These are phyloP conservation scores for Bovichtus variegatus DNA, from an alignment of 2,797 vertebrate genomes.

Conservation along the genomic window DNA sequence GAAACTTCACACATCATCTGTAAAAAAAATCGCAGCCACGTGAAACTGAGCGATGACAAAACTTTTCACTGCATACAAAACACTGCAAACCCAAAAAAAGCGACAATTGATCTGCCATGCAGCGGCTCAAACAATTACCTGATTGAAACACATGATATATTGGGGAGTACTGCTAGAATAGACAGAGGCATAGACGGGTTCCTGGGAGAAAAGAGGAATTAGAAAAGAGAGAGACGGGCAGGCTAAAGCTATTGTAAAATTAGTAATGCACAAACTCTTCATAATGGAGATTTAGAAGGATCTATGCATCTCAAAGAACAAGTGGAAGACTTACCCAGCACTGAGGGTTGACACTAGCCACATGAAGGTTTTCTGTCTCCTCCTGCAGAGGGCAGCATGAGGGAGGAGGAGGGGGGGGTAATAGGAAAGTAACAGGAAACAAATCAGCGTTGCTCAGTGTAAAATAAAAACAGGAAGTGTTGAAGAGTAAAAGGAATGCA, in stretches of 20 bases:
- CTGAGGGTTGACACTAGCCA: slow-evolving; percentile 47
- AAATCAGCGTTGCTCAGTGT: neutral
- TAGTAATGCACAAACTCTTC: slow-evolving; percentile 20
- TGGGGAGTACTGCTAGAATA: slow-evolving; percentile 81
- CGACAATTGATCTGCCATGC: slow-evolving; percentile 40
- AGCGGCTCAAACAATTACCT: slow-evolving; percentile 79
- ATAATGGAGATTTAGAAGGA: slow-evolving; percentile 21
- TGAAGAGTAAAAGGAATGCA: neutral
- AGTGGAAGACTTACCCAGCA: slow-evolving; percentile 81
- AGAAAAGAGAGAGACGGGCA: slow-evolving; percentile 20
- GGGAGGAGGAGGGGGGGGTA: neutral
- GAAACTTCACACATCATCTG: slow-evolving; percentile 39
- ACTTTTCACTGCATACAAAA: slow-evolving; percentile 55
- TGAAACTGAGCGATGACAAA: slow-evolving; percentile 14
- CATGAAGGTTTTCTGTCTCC: slow-evolving; percentile 42
- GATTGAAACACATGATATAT: slow-evolving; percentile 87
- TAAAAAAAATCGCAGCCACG: slow-evolving; percentile 11
- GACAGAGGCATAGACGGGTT: slow-evolving; percentile 87
- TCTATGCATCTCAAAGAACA: neutral
- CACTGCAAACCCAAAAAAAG: slow-evolving; percentile 51
- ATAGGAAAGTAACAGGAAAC: neutral
- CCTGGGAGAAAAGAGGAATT: slow-evolving; percentile 74
- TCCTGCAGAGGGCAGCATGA: slow-evolving; percentile 65
- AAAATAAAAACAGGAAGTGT: neutral
- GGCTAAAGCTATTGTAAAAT: slow-evolving; percentile 37